Conservation (phyloP, 35 echinoderm and acorn worm species). For the Ophioderma brevispina region DNA sequence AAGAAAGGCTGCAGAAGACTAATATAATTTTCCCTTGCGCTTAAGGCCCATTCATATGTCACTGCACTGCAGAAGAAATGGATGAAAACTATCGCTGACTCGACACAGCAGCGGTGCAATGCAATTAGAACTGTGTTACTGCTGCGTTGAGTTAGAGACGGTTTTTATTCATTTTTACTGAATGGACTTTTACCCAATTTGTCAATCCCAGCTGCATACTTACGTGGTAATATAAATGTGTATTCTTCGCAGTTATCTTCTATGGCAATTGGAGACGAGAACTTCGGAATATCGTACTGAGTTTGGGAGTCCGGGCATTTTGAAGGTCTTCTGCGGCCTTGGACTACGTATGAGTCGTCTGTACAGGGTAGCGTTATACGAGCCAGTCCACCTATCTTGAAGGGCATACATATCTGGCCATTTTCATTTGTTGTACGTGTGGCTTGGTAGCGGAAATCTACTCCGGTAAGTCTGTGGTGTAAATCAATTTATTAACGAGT, state of each 20-base stretch:
- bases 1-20: no score
- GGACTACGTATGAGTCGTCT: neutral
- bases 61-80: neutral
- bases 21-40: no score
- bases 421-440: neutral
- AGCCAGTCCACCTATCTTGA: neutral
- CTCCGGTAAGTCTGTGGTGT: conserved; percentile 1
- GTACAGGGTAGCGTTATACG: conserved; percentile 2
- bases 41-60: neutral
- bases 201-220: neutral
- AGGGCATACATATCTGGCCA: conserved; percentile 10
- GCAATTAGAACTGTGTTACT: neutral
- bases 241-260: neutral
- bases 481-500: no score
- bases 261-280: neutral
- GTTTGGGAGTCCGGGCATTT: neutral
- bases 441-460: conserved; percentile 29
- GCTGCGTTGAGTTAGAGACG: neutral
- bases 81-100: neutral
- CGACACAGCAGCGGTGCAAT: neutral
- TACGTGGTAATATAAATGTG: conserved; percentile 15
- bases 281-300: neutral
- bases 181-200: no score
- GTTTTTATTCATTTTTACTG: neutral
- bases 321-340: neutral